phyloP scores from a whole-genome alignment of 2,888 invertebrate genomes.

The Habroteleia sp. region DNA sequence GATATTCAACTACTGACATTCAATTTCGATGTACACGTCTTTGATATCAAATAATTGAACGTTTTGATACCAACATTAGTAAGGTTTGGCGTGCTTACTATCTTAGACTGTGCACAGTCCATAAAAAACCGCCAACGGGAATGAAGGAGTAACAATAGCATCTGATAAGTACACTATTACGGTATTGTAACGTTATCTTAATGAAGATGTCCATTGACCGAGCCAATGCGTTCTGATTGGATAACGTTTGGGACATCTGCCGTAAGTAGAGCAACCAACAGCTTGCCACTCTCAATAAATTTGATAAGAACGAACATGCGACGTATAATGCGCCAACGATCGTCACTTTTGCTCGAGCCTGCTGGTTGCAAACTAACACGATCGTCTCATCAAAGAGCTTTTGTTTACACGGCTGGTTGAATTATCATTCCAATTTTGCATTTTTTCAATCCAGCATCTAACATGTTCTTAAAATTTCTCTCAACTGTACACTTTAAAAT shows the following conservation, averaged over 20 bases:
- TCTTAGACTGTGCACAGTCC: conserved; percentile 35
- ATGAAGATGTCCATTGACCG: conserved; percentile 63
- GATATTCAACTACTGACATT: conserved; percentile 33
- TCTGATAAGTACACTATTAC: conserved; percentile 59
- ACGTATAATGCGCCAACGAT: conserved; percentile 45
- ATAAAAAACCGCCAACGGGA: conserved; percentile 44
- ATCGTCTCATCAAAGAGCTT: conserved; percentile 6
- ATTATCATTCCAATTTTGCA: conserved; percentile 1
- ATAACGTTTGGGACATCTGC: conserved; percentile 57
- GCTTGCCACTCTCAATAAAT: conserved; percentile 51
- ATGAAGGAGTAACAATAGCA: conserved; percentile 57
- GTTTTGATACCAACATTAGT: conserved; percentile 51
- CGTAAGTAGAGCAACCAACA: conserved; percentile 50
- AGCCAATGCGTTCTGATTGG: conserved; percentile 57
- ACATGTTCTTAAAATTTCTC: too few relatives aligned
- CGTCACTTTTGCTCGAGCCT: conserved; percentile 40
- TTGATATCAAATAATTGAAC: conserved; percentile 61
- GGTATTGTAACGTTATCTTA: conserved; percentile 63
- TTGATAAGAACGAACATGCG: conserved; percentile 59
- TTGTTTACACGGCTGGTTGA: not conserved
- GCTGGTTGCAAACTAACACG: conserved; percentile 1
- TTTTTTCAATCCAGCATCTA: too few relatives aligned
- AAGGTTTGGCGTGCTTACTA: conserved; percentile 36
- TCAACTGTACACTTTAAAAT: too few relatives aligned
- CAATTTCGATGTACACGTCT: conserved; percentile 45